These are phyloP conservation scores for Bombus vancouverensis DNA, from an alignment of 1,140 invertebrate genomes.

Conservation along the genomic window DNA sequence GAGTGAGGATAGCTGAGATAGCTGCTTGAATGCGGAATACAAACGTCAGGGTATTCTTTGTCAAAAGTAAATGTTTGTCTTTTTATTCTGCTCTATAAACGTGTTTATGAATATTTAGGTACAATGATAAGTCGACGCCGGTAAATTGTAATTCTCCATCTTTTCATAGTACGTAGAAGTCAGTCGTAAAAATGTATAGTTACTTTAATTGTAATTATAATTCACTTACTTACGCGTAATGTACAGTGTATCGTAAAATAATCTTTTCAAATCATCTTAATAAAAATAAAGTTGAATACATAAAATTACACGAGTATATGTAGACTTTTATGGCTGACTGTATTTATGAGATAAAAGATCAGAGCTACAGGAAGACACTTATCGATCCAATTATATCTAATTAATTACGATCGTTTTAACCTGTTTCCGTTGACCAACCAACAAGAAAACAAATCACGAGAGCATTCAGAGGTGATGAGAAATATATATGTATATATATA, in stretches of 20 bases:
- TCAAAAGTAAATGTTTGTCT: slow-evolving; percentile 15
- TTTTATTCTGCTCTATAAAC: slow-evolving; percentile 2
- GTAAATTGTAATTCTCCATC: neutral
- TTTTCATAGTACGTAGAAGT: neutral
- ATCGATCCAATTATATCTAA: slow-evolving; percentile 10
- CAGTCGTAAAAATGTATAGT: no score
- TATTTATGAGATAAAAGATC: neutral
- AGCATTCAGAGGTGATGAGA: neutral
- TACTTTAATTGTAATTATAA: no score
- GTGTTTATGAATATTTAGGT: slow-evolving; percentile 12
- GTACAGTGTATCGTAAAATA: no score
- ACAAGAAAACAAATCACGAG: neutral
- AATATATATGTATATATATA: no score
- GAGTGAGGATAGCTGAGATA: neutral
- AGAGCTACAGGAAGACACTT: neutral
- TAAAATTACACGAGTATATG: neutral
- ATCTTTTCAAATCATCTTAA: no score
- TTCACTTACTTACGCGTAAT: no score
- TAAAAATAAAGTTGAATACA: no score
- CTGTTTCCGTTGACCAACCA: neutral
- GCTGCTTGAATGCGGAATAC: neutral
- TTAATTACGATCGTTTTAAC: neutral
- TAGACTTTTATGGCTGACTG: neutral
- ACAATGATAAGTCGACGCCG: neutral
- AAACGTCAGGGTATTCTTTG: neutral